Evolutionary conservation across 1,140 invertebrate species (phyloP).

Genomic region (Phthorimaea operculella): DNA sequence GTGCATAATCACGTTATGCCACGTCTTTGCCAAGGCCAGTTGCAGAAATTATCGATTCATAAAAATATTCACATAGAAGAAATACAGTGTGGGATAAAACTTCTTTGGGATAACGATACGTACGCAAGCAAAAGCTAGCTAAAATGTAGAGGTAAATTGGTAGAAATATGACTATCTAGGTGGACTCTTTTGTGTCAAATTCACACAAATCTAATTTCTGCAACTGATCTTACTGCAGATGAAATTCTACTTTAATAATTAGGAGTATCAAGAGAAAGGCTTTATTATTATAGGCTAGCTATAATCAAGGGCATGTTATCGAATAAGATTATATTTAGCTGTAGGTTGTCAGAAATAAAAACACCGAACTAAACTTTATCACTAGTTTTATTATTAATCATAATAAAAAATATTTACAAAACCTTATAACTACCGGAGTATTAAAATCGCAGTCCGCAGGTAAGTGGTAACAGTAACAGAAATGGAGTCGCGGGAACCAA

Average conservation of each 20-base stretch:
- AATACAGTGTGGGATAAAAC: too few relatives aligned
- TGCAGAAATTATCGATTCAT: too few relatives aligned
- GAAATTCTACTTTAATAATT: not conserved
- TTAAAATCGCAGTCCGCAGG: conserved; percentile 54
- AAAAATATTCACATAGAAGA: too few relatives aligned
- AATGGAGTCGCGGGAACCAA: conserved; percentile 1
- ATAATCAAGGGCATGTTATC: not conserved
- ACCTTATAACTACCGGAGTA: conserved; percentile 57
- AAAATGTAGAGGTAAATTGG: not conserved
- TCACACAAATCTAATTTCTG: too few relatives aligned
- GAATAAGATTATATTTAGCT: not conserved
- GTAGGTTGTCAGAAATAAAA: conserved; percentile 25
- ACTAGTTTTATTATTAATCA: conserved; percentile 47
- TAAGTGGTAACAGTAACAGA: conserved; percentile 47
- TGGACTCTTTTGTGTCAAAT: too few relatives aligned
- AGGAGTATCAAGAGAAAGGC: not conserved
- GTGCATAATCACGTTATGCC: not conserved
- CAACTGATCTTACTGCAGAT: too few relatives aligned
- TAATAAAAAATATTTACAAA: conserved; percentile 59
- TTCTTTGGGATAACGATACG: too few relatives aligned
- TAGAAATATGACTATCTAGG: too few relatives aligned
- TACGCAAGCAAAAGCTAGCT: too few relatives aligned
- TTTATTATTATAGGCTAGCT: not conserved
- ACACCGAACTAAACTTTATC: conserved; percentile 25
- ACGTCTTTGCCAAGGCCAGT: too few relatives aligned